phyloP scores from a whole-genome alignment of 2,797 vertebrate species.

The Catamblyrhynchus diadema region DNA sequence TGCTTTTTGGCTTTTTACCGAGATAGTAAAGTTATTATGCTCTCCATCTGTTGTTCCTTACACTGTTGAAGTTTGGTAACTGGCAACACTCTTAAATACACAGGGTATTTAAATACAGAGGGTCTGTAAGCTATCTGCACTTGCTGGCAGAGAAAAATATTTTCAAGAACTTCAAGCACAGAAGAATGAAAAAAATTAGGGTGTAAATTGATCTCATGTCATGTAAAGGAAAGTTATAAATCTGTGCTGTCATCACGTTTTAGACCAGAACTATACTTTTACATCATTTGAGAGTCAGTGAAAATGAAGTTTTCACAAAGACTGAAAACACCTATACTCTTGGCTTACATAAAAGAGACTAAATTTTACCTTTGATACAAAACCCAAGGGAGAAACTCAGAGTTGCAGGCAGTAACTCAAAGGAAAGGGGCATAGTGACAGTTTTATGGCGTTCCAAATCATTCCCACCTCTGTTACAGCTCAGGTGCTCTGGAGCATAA shows the following conservation, averaged over 20 bases:
- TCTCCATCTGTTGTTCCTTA: conserved; percentile 55
- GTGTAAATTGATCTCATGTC: not conserved
- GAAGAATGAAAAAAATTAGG: not conserved
- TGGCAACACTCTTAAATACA: conserved; percentile 6
- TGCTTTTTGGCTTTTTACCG: conserved; percentile 30
- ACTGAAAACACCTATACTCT: not conserved
- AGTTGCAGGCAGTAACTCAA: not conserved
- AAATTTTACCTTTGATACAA: not conserved
- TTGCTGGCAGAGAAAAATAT: not conserved
- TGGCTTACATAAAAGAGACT: not conserved
- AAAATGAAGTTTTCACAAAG: not conserved
- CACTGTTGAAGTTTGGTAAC: conserved; percentile 21
- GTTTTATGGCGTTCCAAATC: not conserved
- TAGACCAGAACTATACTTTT: not conserved
- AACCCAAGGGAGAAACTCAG: not conserved
- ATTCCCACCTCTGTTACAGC: not conserved
- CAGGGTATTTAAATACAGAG: conserved; percentile 3
- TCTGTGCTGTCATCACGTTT: not conserved
- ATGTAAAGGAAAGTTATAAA: not conserved
- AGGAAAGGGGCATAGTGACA: not conserved
- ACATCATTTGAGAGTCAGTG: not conserved
- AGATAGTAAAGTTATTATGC: conserved; percentile 17
- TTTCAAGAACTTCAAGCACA: not conserved
- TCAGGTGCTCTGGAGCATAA: not conserved
- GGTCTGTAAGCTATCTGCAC: not conserved